Conservation (phyloP, 2,888 invertebrate genomes). For the Cylloceria caligata region DNA sequence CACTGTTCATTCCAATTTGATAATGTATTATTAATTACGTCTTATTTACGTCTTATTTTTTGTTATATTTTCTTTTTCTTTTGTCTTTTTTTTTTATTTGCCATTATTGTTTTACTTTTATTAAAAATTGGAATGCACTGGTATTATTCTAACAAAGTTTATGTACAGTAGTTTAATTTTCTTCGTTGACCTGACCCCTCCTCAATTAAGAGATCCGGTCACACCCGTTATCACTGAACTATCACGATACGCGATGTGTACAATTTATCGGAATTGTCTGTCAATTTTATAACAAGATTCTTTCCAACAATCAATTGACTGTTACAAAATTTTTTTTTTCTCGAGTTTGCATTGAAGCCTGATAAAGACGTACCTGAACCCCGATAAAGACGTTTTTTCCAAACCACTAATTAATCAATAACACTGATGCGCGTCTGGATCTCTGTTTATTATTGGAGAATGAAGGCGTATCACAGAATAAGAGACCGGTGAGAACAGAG, state of each 20-base stretch:
- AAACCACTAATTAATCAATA: conserved; percentile 8
- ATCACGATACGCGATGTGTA: neutral
- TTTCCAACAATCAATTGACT: neutral
- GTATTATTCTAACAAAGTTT: no score
- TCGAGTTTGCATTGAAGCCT: neutral
- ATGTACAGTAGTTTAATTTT: no score
- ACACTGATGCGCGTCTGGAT: neutral
- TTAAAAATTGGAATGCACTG: no score
- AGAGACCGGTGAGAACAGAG: conserved; percentile 8
- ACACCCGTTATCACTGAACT: conserved; percentile 27
- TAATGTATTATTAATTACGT: no score
- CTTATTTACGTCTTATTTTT: no score
- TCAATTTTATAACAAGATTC: neutral
- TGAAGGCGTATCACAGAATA: neutral
- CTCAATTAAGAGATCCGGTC: no score
- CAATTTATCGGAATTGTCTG: neutral
- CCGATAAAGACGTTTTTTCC: neutral
- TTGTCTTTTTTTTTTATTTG: no score
- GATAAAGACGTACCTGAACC: conserved; percentile 9
- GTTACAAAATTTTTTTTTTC: neutral
- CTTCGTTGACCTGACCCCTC: no score
- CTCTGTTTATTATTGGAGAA: conserved; percentile 3
- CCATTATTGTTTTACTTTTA: no score
- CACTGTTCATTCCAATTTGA: no score
- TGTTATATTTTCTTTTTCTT: no score